Percentiles rank a stretch among this genome's conserved stretches.
Conservation (phyloP, 2,113 vertebrate species). For the Mormoops blainvillei region DNA sequence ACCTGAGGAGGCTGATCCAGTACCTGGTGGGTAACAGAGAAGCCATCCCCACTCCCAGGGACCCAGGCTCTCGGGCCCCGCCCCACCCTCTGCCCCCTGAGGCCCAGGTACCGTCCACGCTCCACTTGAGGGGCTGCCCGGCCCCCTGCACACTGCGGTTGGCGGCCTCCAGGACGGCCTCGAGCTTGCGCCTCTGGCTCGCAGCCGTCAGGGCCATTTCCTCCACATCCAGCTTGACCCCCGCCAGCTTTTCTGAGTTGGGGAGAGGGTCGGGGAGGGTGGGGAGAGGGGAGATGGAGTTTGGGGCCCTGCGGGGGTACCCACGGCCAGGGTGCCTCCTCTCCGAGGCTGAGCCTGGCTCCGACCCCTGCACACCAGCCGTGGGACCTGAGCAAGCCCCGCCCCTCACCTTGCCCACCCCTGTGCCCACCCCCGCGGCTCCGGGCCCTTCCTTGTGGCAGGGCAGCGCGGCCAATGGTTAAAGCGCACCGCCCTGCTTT, state of each 20-base stretch:
- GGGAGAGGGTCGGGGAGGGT: rapidly evolving
- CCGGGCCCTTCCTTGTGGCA: rapidly evolving
- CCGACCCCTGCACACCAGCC: rapidly evolving
- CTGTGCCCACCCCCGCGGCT: rapidly evolving
- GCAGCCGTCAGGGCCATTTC: slow-evolving; percentile 84
- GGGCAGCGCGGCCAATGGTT: not conserved
- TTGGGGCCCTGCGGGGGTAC: not conserved
- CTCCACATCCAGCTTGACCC: slow-evolving; percentile 82
- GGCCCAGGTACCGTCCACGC: slow-evolving; percentile 84
- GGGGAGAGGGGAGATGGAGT: not conserved
- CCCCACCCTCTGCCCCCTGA: no score
- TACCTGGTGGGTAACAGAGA: not conserved
- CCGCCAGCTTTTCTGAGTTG: slow-evolving; percentile 82
- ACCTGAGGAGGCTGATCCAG: rapidly evolving
- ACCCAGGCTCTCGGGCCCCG: rapidly evolving
- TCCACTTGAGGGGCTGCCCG: slow-evolving; percentile 84
- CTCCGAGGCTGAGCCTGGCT: not conserved
- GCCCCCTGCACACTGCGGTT: slow-evolving; percentile 80
- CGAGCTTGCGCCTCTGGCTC: slow-evolving; percentile 88
- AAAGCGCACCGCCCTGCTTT: not conserved
- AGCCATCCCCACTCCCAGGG: rapidly evolving
- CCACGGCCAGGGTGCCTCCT: not conserved
- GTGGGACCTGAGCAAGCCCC: rapidly evolving
- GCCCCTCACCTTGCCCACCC: rapidly evolving
- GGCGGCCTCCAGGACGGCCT: slow-evolving; percentile 81